A percentile compares a stretch with the other conserved stretches of the same genome.
Evolutionary conservation across 2,888 invertebrate species (phyloP).

Genomic region (Dyspetes luteomarginatus): DNA sequence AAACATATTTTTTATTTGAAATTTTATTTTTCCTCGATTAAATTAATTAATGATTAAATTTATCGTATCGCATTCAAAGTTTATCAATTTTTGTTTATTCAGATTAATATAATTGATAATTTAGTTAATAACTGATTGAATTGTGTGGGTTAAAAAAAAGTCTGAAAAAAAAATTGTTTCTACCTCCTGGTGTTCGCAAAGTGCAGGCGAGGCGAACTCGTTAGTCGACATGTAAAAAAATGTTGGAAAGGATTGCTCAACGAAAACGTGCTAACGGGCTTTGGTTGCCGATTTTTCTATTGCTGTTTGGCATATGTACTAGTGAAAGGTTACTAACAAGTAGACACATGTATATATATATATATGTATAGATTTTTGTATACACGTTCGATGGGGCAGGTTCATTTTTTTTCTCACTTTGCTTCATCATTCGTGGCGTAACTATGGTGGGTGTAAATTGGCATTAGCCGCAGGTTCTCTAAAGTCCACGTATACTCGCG

Average conservation of each 20-base stretch:
- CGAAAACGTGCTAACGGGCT: constrained; percentile 62
- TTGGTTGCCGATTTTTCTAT: constrained; percentile 13
- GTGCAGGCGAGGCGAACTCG: constrained; percentile 29
- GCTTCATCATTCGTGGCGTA: constrained; percentile 32
- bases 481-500: not conserved
- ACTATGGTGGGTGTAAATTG: constrained; percentile 73
- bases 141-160: no score
- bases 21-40: no score
- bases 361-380: not conserved
- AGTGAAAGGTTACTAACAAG: constrained; percentile 74
- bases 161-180: no score
- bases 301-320: constrained; percentile 43
- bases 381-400: constrained; percentile 8
- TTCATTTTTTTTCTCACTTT: constrained; percentile 30
- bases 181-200: no score
- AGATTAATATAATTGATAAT: no score
- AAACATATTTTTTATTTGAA: no score
- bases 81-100: no score
- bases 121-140: no score
- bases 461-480: constrained; percentile 61
- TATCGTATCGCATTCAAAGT: no score
- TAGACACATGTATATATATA: constrained; percentile 29
- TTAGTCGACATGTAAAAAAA: constrained; percentile 67
- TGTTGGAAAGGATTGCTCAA: constrained; percentile 69
- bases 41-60: no score